Conservation (phyloP, 2,888 invertebrate genomes). For the Gari tellinella region DNA sequence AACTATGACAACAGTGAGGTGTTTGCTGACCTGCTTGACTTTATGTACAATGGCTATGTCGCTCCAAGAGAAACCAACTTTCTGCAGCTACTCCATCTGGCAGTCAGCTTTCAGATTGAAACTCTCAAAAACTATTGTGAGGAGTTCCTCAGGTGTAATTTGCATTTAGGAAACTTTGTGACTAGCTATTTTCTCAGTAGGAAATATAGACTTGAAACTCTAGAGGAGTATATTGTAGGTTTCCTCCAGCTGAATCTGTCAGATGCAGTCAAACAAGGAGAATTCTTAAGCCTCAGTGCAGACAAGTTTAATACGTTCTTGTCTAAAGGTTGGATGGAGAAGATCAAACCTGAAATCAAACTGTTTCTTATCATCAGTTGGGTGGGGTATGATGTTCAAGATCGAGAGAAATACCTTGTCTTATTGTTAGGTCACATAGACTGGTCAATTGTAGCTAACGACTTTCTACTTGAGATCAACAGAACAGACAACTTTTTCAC, state of each 20-base stretch:
- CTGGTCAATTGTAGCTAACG: constrained; percentile 77
- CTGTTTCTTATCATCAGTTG: constrained; percentile 77
- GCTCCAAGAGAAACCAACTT: constrained; percentile 88
- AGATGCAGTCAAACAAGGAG: constrained; percentile 75
- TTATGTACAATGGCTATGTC: constrained; percentile 88
- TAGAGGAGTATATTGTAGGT: constrained; percentile 86
- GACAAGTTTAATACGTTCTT: constrained; percentile 72
- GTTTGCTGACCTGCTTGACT: constrained; percentile 87
- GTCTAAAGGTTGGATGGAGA: constrained; percentile 71
- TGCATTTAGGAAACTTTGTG: constrained; percentile 88
- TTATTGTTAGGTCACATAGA: constrained; percentile 84
- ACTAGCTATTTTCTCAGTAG: constrained; percentile 87
- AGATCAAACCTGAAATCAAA: constrained; percentile 76
- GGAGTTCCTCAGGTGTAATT: constrained; percentile 88
- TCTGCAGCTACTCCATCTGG: constrained; percentile 87
- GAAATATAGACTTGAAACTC: constrained; percentile 87
- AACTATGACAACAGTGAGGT: constrained; percentile 86
- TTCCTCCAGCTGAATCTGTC: constrained; percentile 85
- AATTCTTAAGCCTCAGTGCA: constrained; percentile 71
- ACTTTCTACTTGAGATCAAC: constrained; percentile 85
- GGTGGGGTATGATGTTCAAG: constrained; percentile 78
- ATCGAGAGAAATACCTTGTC: constrained; percentile 87
- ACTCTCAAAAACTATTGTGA: constrained; percentile 88
- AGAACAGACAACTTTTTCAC: constrained; percentile 87
- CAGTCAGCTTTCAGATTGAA: constrained; percentile 88